phyloP scores from a whole-genome alignment of 2,888 invertebrate genomes.

The Clitarchus hookeri region DNA sequence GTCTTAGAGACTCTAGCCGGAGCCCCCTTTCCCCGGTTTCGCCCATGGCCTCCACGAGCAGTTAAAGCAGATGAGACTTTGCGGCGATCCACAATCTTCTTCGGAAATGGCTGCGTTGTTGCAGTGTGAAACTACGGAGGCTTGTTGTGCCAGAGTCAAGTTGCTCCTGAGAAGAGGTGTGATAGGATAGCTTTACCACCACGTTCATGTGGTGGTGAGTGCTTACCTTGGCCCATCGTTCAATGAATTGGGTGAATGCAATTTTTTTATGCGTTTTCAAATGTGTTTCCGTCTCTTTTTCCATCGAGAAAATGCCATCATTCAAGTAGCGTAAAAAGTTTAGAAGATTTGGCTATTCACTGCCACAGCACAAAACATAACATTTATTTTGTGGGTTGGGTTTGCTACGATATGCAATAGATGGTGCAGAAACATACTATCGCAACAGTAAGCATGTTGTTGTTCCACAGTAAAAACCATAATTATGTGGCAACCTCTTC shows the following conservation, averaged over 20 bases:
- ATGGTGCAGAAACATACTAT: background rate
- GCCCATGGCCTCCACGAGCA: slow-evolving; percentile 87
- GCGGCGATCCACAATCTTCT: background rate
- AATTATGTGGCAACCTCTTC: slow-evolving; percentile 22
- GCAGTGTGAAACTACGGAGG: background rate
- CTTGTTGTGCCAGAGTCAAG: background rate
- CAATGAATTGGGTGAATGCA: background rate
- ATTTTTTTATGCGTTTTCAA: background rate
- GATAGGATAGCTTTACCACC: background rate
- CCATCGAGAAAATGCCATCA: background rate
- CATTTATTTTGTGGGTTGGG: slow-evolving; percentile 37
- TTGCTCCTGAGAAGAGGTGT: background rate
- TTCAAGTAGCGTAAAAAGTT: slow-evolving; percentile 26
- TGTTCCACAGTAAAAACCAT: too few species aligned
- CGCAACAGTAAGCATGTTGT: background rate
- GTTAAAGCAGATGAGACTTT: slow-evolving; percentile 61
- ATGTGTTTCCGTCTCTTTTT: slow-evolving; percentile 6
- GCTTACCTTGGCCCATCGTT: background rate
- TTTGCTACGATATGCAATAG: background rate
- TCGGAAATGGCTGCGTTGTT: background rate
- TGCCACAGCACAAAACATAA: slow-evolving; percentile 49
- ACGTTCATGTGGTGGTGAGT: background rate
- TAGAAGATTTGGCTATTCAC: slow-evolving; percentile 47
- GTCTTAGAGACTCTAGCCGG: slow-evolving; percentile 81
- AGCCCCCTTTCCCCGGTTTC: slow-evolving; percentile 85